Percentiles rank a stretch among this genome's conserved stretches.
Conservation (phyloP, 2,113 vertebrate species). For the Collichthys lucidus region DNA sequence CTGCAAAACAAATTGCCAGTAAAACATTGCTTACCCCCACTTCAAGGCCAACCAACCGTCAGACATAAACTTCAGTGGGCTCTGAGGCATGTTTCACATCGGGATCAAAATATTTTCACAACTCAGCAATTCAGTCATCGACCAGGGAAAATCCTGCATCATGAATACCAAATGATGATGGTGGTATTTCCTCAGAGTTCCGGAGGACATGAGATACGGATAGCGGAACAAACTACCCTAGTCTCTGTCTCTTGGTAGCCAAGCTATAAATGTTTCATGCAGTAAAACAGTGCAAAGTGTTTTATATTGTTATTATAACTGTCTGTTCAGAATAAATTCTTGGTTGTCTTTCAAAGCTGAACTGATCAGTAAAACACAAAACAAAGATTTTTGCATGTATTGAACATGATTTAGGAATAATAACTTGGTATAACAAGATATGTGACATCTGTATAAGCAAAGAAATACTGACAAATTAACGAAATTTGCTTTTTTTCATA, state of each 20-base stretch:
- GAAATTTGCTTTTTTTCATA: neutral
- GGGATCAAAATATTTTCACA: constrained; percentile 45
- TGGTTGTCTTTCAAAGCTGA: neutral
- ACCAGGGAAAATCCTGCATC: constrained; percentile 38
- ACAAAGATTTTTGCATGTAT: neutral
- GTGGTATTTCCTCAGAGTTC: constrained; percentile 22
- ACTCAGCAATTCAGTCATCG: constrained; percentile 48
- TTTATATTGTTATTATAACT: neutral
- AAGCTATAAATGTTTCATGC: neutral
- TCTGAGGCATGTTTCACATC: constrained; percentile 48
- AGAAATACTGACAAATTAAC: neutral
- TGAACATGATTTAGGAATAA: neutral
- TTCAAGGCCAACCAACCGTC: constrained; percentile 61
- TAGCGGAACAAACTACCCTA: neutral
- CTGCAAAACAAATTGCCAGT: constrained; percentile 64
- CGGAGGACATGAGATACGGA: constrained; percentile 27
- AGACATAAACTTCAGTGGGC: constrained; percentile 40
- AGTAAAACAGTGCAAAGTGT: neutral
- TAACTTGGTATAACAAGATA: neutral
- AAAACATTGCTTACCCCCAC: constrained; percentile 49
- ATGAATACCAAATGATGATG: constrained; percentile 49
- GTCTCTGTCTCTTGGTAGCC: neutral
- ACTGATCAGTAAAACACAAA: neutral
- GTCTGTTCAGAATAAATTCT: neutral
- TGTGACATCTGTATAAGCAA: neutral